These are phyloP conservation scores for Trichechus manatus DNA, from an alignment of 2,113 vertebrate species.

Conservation along the genomic window DNA sequence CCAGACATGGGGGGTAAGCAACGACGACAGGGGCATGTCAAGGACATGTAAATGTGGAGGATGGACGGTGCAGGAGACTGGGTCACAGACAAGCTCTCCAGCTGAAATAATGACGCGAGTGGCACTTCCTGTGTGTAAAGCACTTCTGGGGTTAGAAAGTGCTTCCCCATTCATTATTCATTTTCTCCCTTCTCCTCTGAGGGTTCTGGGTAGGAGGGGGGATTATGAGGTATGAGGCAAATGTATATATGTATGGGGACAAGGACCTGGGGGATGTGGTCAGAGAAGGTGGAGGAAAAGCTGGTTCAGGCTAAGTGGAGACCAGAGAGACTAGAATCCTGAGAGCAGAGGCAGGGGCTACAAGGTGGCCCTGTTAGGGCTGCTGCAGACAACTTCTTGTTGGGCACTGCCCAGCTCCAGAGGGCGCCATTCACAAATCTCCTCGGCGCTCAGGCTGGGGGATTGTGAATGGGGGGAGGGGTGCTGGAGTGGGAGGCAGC, in stretches of 20 bases:
- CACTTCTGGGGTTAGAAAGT: not conserved
- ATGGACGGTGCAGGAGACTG: not conserved
- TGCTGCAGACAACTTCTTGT: not conserved
- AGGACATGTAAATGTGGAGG: not conserved
- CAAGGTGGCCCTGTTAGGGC: not conserved
- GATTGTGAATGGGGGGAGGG: no score
- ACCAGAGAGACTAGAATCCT: not conserved
- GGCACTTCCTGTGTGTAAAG: not conserved
- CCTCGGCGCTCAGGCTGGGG: not conserved
- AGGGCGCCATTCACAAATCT: not conserved
- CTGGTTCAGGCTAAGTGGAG: not conserved
- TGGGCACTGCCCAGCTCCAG: not conserved
- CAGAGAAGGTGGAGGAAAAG: not conserved
- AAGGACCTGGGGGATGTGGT: not conserved
- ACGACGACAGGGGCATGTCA: no score
- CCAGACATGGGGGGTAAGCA: not conserved
- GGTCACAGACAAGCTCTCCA: not conserved
- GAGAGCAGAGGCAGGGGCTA: not conserved
- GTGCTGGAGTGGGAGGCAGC: not conserved
- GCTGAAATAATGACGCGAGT: not conserved
- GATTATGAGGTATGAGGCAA: not conserved
- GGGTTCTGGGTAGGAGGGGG: not conserved
- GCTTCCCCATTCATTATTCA: not conserved
- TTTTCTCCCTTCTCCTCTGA: not conserved
- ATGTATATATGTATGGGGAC: not conserved